These are phyloP conservation scores for Megaustenia siamemsis DNA, from an alignment of 2,888 invertebrate genomes.

Conservation along the genomic window DNA sequence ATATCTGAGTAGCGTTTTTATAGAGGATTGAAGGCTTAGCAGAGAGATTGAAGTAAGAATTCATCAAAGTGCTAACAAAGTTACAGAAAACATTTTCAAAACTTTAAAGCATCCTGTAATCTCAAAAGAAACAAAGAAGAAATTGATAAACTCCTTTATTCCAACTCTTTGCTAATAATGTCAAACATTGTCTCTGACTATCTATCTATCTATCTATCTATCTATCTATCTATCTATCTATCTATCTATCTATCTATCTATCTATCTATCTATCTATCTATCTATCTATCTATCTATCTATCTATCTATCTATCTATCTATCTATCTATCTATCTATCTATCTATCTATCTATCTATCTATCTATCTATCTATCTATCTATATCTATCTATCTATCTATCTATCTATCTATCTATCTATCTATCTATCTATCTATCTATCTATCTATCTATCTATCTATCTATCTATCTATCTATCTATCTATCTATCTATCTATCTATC, in stretches of 20 bases:
- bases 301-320: slow-evolving; percentile 9
- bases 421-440: background rate
- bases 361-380: slow-evolving; percentile 6
- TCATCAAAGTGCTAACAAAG: too few species aligned
- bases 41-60: too few species aligned
- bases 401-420: slow-evolving; percentile 9
- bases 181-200: too few species aligned
- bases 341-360: background rate
- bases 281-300: slow-evolving; percentile 9
- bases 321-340: slow-evolving; percentile 5
- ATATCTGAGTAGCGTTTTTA: too few species aligned
- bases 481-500: slow-evolving; percentile 14
- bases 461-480: slow-evolving; percentile 20
- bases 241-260: slow-evolving; percentile 3
- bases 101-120: too few species aligned
- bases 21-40: too few species aligned
- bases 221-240: slow-evolving; percentile 5
- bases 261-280: slow-evolving; percentile 9
- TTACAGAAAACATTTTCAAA: too few species aligned
- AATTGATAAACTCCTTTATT: too few species aligned
- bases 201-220: background rate
- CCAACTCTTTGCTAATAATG: too few species aligned
- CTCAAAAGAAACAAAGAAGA: too few species aligned
- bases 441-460: slow-evolving; percentile 5
- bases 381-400: slow-evolving; percentile 14